phyloP scores from a whole-genome alignment of 1,140 invertebrate species.

The Brachionus calyciflorus region DNA sequence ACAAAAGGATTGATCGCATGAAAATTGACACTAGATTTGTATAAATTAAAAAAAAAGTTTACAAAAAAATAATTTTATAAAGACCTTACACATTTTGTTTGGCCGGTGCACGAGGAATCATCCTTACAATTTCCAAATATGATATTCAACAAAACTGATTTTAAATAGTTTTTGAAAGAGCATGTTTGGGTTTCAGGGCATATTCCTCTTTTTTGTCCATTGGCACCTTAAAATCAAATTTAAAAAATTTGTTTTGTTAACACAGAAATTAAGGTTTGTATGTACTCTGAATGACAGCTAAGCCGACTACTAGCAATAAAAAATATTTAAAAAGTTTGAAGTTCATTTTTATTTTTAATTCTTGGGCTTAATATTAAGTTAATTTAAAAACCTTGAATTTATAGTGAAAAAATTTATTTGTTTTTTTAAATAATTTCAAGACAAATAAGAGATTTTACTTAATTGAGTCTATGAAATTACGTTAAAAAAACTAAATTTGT shows the following conservation, averaged over 20 bases:
- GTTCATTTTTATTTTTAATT: no score
- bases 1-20: not conserved
- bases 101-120: not conserved
- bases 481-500: no score
- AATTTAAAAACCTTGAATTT: no score
- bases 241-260: not conserved
- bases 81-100: not conserved
- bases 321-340: no score
- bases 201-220: not conserved
- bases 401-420: no score
- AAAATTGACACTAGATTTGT: not conserved
- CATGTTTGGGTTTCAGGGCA: not conserved
- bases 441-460: no score
- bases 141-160: not conserved
- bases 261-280: no score
- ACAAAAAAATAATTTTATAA: not conserved
- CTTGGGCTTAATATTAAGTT: no score
- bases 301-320: no score
- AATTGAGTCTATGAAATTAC: no score
- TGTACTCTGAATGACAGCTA: no score
- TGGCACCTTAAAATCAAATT: not conserved
- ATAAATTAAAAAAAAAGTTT: not conserved
- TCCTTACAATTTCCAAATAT: constrained; percentile 15
- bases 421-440: no score
- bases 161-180: not conserved